A percentile compares a stretch with the other conserved stretches of the same genome.
Evolutionary conservation across 2,797 vertebrate species (phyloP).

Genomic region (Neomorphus geoffroyi): DNA sequence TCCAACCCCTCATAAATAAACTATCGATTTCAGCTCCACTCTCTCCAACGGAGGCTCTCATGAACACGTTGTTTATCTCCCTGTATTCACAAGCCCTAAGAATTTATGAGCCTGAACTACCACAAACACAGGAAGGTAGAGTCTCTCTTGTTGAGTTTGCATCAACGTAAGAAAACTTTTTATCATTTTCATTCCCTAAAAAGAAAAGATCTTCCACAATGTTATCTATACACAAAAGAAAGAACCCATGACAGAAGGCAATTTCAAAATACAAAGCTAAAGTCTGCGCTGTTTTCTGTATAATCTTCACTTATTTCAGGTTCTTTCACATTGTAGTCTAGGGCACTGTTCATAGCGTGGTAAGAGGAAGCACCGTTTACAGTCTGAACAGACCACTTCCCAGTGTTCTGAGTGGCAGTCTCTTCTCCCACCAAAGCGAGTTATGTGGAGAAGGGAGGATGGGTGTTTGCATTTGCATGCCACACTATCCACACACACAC

Average conservation of each 20-base stretch:
- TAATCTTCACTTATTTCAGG: not conserved
- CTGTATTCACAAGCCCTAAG: not conserved
- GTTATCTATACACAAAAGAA: not conserved
- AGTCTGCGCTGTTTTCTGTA: not conserved
- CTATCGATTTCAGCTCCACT: not conserved
- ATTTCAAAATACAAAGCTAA: not conserved
- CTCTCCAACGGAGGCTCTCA: not conserved
- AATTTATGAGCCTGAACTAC: not conserved
- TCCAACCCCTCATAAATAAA: not conserved
- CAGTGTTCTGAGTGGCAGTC: not conserved
- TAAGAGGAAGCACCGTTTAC: not conserved
- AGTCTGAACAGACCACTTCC: not conserved
- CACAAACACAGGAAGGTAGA: not conserved
- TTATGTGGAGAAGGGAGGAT: not conserved
- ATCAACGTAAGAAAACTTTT: not conserved
- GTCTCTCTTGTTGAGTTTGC: not conserved
- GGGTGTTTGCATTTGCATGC: fast-evolving
- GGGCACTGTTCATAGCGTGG: not conserved
- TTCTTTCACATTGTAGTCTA: not conserved
- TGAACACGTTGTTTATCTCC: not conserved
- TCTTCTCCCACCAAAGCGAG: not conserved
- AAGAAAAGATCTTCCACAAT: not conserved
- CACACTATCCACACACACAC: fast-evolving
- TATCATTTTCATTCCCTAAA: not conserved
- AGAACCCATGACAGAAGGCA: not conserved